Conservation (phyloP, 2,113 vertebrate genomes). For the Mohoua ochrocephala region DNA sequence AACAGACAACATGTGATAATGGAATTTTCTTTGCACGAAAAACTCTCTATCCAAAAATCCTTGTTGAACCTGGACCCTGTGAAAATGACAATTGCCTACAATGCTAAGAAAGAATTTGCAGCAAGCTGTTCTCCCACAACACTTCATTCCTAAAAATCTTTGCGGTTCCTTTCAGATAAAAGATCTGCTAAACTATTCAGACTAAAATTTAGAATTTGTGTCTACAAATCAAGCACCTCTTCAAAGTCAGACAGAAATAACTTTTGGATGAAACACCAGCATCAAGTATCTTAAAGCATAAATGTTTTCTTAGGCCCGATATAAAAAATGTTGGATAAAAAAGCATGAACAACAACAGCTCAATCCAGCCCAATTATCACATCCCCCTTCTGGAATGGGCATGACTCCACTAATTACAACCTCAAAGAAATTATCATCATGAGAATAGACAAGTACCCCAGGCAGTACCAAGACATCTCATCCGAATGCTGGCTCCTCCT, state of each 20-base stretch:
- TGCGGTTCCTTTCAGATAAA: neutral
- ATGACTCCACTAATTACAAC: conserved; percentile 49
- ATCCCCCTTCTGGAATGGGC: neutral
- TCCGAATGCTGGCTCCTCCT: neutral
- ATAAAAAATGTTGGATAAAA: neutral
- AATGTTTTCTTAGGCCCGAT: neutral
- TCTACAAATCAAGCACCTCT: neutral
- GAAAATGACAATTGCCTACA: neutral
- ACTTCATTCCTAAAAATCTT: neutral
- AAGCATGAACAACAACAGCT: neutral
- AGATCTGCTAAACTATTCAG: neutral
- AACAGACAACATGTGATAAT: neutral
- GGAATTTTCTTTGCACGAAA: neutral
- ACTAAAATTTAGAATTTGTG: neutral
- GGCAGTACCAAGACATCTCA: conserved; percentile 17
- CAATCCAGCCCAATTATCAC: neutral
- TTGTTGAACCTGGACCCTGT: neutral
- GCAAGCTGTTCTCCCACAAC: neutral
- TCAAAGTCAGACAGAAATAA: neutral
- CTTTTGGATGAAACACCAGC: neutral
- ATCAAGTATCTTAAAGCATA: neutral
- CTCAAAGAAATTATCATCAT: conserved; percentile 8
- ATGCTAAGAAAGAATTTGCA: neutral
- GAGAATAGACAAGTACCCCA: conserved; percentile 35
- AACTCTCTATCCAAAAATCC: neutral